phyloP scores from a whole-genome alignment of 2,888 invertebrate genomes.

The Yponomeuta plumbellus region DNA sequence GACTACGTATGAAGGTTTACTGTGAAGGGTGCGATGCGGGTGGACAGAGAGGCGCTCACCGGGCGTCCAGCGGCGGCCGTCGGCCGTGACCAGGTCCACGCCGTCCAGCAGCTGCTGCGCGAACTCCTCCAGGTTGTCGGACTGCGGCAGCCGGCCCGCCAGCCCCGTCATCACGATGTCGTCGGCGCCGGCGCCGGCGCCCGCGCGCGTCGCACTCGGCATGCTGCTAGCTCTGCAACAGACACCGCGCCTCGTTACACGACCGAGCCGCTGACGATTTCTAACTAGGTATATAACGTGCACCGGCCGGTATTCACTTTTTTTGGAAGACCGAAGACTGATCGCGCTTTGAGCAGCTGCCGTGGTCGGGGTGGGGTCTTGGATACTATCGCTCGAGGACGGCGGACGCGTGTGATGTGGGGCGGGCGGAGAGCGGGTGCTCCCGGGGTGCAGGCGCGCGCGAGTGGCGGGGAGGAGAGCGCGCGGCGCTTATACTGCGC shows the following conservation, averaged over 20 bases:
- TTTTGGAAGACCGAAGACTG: too few species aligned
- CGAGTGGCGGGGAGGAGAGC: constrained; percentile 26
- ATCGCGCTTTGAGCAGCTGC: too few species aligned
- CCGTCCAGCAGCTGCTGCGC: constrained; percentile 92
- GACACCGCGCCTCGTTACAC: constrained; percentile 22
- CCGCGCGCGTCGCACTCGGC: constrained; percentile 60
- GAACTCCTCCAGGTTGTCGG: constrained; percentile 93
- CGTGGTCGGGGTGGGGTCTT: too few species aligned
- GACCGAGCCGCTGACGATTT: too few species aligned
- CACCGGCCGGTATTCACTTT: too few species aligned
- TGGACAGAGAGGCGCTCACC: constrained; percentile 41
- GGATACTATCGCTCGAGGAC: constrained; percentile 3
- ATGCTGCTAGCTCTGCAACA: constrained; percentile 47
- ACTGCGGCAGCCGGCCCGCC: constrained; percentile 94
- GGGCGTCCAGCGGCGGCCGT: constrained; percentile 91
- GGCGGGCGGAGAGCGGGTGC: constrained; percentile 20
- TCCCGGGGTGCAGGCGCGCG: constrained; percentile 15
- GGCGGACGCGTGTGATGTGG: constrained; percentile 17
- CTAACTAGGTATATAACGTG: too few species aligned
- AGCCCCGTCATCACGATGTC: constrained; percentile 90
- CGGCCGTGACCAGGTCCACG: constrained; percentile 94
- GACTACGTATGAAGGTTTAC: too few species aligned
- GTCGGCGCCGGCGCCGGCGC: constrained; percentile 54
- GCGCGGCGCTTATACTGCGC: constrained; percentile 22
- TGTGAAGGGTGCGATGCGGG: too few species aligned